Base-by-base conservation (phyloP, 2,888 invertebrate species). In the Drosophila formosana region DNA sequence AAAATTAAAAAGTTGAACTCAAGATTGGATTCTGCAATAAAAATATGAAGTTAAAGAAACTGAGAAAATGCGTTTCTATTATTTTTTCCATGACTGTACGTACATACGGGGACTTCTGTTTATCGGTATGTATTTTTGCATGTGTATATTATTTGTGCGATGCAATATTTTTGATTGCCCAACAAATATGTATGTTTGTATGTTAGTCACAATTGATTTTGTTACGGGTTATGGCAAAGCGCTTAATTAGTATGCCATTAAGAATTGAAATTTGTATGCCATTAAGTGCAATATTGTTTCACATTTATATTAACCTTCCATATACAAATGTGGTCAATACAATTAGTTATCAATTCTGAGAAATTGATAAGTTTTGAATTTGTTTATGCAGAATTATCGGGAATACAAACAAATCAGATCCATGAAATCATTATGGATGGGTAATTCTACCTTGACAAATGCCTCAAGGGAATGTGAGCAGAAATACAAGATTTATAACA, bases 201-300 rank as follows among this genome's bases (percentile, higher is more conserved):
- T 37, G 43, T 57, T 25, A 58, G 47, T 55, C 66, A 57, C 61
- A 75, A 72, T 75, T 75, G 75, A 46, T 61, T 64, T 51, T 52
- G 64, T 72, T 6, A 64, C 46, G 58, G 60, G 30, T 32, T 32
- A 32, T 32, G 45, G 52, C 51, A 60, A 70, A 70, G 7, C 39
- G 63, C 46, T 57, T 70, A 74, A 75, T 75, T 70, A 74, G 75
- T 74, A 49, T 49, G 41, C 28, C 71, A 62, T 49, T 58, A 45
- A 58, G 52, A 62, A 62, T 51, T 66, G 50, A 43, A 47, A 64
- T 72, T 72, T 65, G 26, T 55, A 47, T 39, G 57, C 37, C 66
- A 71, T 75, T 47, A 75, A 66, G 13, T 64, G 63, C 46, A 66
- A 66, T 61, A 49, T 64, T 74, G 34, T 70, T 52, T 52, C 11